Percentiles rank a stretch among this genome's conserved stretches.
Evolutionary conservation across 2,113 vertebrate species (phyloP).

Genomic region (Macaca fascicularis): T2T-MFA8v1.1 NC_088385.1:4999501-5000000

Average conservation of each 20-base stretch:
- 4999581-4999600: not conserved
- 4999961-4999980: not conserved
- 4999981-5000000: not conserved
- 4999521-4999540: not conserved
- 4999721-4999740: not conserved
- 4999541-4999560: not conserved
- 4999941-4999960: not conserved
- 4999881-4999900: not conserved
- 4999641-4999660: not conserved
- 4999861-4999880: conserved; percentile 52
- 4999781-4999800: conserved; percentile 63
- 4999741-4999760: conserved; percentile 57
- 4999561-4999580: not conserved
- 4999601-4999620: not conserved
- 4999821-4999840: conserved; percentile 27
- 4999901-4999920: not conserved
- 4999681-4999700: no score
- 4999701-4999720: not conserved
- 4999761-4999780: conserved; percentile 59
- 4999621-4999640: not conserved
- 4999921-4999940: not conserved
- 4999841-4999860: conserved; percentile 66
- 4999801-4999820: conserved; percentile 55
- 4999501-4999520: not conserved
- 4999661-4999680: not conserved